A percentile compares a stretch with the other conserved stretches of the same genome.
phyloP scores from a whole-genome alignment of 2,888 invertebrate genomes.

The Helleia helle region DNA sequence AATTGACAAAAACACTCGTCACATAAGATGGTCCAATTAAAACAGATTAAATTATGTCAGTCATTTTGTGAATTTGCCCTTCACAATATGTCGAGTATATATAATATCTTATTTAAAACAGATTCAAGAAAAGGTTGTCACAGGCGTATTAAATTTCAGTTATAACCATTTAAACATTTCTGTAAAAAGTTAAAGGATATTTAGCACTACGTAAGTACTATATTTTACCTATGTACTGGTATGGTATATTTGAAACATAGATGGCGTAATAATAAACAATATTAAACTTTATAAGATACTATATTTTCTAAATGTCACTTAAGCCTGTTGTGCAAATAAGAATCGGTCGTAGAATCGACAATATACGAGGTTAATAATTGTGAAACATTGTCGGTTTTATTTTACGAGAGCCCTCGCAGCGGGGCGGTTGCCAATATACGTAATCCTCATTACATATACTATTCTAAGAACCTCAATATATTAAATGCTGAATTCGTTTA shows the following conservation, averaged over 20 bases:
- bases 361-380: constrained; percentile 32
- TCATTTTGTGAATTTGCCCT: not conserved
- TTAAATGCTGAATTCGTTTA: constrained; percentile 12
- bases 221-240: too few species aligned
- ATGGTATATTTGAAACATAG: too few species aligned
- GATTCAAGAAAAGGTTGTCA: too few species aligned
- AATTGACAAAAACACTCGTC: constrained; percentile 6
- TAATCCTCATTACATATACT: constrained; percentile 16
- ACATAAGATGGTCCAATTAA: constrained; percentile 7
- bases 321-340: constrained; percentile 7
- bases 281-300: too few species aligned
- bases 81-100: not conserved
- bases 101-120: too few species aligned
- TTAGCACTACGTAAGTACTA: too few species aligned
- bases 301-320: constrained; percentile 4
- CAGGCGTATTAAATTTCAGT: too few species aligned
- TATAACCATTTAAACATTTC: too few species aligned
- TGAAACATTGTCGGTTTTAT: constrained; percentile 30
- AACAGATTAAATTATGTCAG: constrained; percentile 8
- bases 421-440: constrained; percentile 19
- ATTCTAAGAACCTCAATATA: constrained; percentile 8
- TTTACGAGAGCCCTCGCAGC: constrained; percentile 18
- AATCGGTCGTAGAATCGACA: constrained; percentile 6
- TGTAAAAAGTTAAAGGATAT: too few species aligned
- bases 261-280: too few species aligned